Conservation (phyloP, 2,888 invertebrate genomes). For the Tethea ocularis region DNA sequence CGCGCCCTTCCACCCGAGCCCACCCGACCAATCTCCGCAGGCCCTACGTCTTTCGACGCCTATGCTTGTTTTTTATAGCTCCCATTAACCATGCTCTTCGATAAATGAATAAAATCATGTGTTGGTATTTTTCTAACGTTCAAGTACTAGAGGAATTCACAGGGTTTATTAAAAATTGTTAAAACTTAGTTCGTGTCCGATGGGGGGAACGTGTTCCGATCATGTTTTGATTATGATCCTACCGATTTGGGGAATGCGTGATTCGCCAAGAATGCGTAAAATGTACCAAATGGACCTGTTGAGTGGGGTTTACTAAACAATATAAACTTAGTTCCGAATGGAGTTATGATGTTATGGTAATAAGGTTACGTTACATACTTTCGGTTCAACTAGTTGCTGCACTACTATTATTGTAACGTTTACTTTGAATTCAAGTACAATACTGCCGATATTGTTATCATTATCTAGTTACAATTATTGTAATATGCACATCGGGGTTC, state of each 20-base stretch:
- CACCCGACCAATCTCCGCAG: slow-evolving; percentile 77
- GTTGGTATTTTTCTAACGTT: slow-evolving; percentile 49
- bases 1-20: slow-evolving; percentile 48
- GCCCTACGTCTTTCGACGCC: slow-evolving; percentile 82
- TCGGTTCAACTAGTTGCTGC: not conserved
- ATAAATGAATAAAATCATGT: slow-evolving; percentile 80
- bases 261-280: slow-evolving; percentile 25
- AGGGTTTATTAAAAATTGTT: slow-evolving; percentile 19
- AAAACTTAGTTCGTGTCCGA: slow-evolving; percentile 37
- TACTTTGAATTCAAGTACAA: not conserved
- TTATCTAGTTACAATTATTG: not conserved
- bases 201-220: slow-evolving; percentile 33
- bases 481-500: not conserved
- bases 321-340: slow-evolving; percentile 7
- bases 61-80: slow-evolving; percentile 79
- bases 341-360: not conserved
- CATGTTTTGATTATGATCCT: slow-evolving; percentile 31
- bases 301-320: slow-evolving; percentile 20
- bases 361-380: not conserved
- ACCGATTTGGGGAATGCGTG: slow-evolving; percentile 28
- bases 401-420: not conserved
- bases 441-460: not conserved
- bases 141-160: slow-evolving; percentile 40
- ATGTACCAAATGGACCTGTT: slow-evolving; percentile 35
- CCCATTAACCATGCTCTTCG: slow-evolving; percentile 77